These are phyloP conservation scores for Heliothis subflexa DNA, from an alignment of 1,140 invertebrate genomes.

Conservation along the genomic window DNA sequence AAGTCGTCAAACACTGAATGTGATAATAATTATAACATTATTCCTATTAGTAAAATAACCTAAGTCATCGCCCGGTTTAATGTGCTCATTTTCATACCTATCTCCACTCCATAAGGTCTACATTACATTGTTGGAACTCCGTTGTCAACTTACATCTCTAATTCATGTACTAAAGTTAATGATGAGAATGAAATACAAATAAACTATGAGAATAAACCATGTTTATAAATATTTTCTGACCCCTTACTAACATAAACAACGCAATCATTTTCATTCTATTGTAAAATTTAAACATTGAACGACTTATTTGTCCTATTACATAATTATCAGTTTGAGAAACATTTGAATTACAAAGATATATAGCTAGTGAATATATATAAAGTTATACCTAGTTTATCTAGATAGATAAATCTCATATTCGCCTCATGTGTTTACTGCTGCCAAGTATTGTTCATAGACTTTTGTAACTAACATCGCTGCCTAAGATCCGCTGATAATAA, in stretches of 20 bases:
- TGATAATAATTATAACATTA: conserved; percentile 30
- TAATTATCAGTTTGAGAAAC: conserved; percentile 30
- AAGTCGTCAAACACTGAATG: conserved; percentile 51
- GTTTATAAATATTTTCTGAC: conserved; percentile 40
- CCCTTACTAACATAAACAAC: conserved; percentile 34
- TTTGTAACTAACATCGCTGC: conserved; percentile 47
- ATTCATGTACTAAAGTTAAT: conserved; percentile 29
- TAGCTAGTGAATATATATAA: conserved; percentile 47
- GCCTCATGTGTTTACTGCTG: conserved; percentile 43
- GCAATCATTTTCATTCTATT: not conserved
- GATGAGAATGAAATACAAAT: conserved; percentile 32
- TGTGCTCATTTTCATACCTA: conserved; percentile 36
- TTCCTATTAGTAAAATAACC: conserved; percentile 46
- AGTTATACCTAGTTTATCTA: conserved; percentile 38
- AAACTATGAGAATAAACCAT: conserved; percentile 30
- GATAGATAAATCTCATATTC: conserved; percentile 35
- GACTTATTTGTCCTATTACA: conserved; percentile 27
- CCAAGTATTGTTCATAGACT: conserved; percentile 41
- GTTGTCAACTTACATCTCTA: conserved; percentile 26
- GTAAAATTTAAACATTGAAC: conserved; percentile 25
- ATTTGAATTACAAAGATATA: conserved; percentile 41
- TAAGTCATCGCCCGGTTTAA: conserved; percentile 69
- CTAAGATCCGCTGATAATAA: conserved; percentile 47
- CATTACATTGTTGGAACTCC: conserved; percentile 42
- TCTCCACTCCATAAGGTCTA: conserved; percentile 6